phyloP scores from a whole-genome alignment of 1,140 invertebrate genomes.

The Nasonia giraulti region DNA sequence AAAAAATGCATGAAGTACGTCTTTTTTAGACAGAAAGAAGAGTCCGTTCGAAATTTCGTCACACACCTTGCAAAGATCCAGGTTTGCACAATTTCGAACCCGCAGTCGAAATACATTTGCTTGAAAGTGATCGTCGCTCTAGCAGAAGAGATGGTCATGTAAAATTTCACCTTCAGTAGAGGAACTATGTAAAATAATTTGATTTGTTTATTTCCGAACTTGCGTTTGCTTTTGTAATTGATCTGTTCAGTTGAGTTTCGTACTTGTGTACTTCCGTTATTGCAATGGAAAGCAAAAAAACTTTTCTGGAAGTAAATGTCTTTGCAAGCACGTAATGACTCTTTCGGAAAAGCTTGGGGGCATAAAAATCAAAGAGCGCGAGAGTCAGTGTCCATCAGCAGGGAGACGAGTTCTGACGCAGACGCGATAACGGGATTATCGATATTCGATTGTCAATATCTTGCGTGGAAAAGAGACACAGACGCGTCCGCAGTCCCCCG shows the following conservation, averaged over 20 bases:
- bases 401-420: slow-evolving; percentile 51
- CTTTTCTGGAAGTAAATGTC: background rate
- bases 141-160: background rate
- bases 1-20: background rate
- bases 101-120: background rate
- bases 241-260: background rate
- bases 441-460: slow-evolving; percentile 66
- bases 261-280: background rate
- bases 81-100: background rate
- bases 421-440: slow-evolving; percentile 62
- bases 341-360: background rate
- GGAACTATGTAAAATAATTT: slow-evolving; percentile 45
- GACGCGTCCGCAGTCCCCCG: slow-evolving; percentile 57
- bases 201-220: background rate
- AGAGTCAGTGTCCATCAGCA: slow-evolving; percentile 4
- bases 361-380: background rate
- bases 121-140: background rate
- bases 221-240: background rate
- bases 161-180: slow-evolving; percentile 21
- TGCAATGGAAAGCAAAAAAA: background rate
- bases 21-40: background rate
- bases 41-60: background rate
- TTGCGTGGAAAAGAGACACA: slow-evolving; percentile 41
- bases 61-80: background rate
- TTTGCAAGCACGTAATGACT: background rate